Conservation (phyloP, 2,888 invertebrate genomes). For the Syritta pipiens region DNA sequence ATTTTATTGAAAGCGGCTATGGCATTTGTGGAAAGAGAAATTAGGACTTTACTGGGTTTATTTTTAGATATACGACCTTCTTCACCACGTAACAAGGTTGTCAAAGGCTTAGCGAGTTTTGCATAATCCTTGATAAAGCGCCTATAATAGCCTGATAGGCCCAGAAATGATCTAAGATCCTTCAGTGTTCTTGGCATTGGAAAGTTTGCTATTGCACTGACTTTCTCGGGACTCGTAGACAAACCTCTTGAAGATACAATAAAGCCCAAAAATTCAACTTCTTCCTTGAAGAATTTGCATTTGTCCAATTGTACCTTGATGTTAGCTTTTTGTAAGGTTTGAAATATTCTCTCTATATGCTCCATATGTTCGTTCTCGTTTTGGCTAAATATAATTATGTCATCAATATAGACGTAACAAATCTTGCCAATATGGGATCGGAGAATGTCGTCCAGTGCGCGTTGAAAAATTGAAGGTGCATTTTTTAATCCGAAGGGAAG, state of each 20-base stretch:
- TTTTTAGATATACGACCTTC: no score
- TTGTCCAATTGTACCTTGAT: conserved; percentile 15
- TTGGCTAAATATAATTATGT: conserved; percentile 19
- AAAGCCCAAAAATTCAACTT: conserved; percentile 43
- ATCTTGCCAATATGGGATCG: conserved; percentile 16
- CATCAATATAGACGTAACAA: conserved; percentile 17
- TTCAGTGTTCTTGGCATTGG: conserved; percentile 31
- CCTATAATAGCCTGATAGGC: conserved; percentile 45
- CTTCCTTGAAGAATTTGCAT: conserved; percentile 11
- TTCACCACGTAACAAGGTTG: no score
- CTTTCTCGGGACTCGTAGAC: conserved; percentile 41
- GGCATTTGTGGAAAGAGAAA: conserved; percentile 4
- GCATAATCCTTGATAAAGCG: no score
- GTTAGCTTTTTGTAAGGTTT: background rate
- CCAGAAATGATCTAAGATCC: conserved; percentile 37
- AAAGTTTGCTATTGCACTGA: conserved; percentile 39
- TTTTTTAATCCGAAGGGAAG: conserved; percentile 29
- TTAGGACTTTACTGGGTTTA: conserved; percentile 26
- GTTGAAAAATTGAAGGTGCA: conserved; percentile 14
- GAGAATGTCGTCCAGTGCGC: conserved; percentile 16
- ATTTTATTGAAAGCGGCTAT: conserved; percentile 32
- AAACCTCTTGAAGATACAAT: conserved; percentile 29
- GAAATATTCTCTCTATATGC: background rate
- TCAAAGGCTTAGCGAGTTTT: no score
- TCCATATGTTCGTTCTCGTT: conserved; percentile 10